Evolutionary conservation across 2,888 invertebrate species (phyloP).

Genomic region (Dilophus febrilis): DNA sequence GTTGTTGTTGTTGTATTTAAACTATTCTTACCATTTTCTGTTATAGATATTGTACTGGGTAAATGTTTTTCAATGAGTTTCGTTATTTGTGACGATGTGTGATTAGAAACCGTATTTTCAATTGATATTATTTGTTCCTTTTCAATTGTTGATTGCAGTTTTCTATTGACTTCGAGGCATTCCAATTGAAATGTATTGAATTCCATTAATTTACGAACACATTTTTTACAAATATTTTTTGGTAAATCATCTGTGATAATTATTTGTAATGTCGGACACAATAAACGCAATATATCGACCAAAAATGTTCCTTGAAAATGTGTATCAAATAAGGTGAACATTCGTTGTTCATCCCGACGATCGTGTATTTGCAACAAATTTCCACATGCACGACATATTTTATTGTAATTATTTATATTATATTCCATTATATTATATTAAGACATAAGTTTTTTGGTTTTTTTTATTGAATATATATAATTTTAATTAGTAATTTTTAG

Average conservation of each 20-base stretch:
- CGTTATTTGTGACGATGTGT: background rate
- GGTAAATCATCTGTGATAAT: slow-evolving; percentile 39
- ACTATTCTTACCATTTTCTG: too few species aligned
- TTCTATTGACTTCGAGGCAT: background rate
- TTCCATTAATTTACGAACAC: slow-evolving; percentile 33
- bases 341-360: too few species aligned
- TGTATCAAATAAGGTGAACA: background rate
- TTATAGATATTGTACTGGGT: background rate
- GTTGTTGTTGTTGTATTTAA: too few species aligned
- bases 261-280: slow-evolving; percentile 24
- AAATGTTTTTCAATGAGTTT: background rate
- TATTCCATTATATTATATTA: too few species aligned
- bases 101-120: too few species aligned
- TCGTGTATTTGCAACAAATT: too few species aligned
- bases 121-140: too few species aligned
- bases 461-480: too few species aligned
- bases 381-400: too few species aligned
- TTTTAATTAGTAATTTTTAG: too few species aligned
- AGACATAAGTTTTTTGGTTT: too few species aligned
- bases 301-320: background rate
- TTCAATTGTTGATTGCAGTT: background rate
- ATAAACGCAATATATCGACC: slow-evolving; percentile 20
- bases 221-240: slow-evolving; percentile 38
- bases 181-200: slow-evolving; percentile 31
- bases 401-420: too few species aligned